A percentile compares a stretch with the other conserved stretches of the same genome.
Conservation (phyloP, 2,797 vertebrate genomes). For the Ataeniobius toweri region DNA sequence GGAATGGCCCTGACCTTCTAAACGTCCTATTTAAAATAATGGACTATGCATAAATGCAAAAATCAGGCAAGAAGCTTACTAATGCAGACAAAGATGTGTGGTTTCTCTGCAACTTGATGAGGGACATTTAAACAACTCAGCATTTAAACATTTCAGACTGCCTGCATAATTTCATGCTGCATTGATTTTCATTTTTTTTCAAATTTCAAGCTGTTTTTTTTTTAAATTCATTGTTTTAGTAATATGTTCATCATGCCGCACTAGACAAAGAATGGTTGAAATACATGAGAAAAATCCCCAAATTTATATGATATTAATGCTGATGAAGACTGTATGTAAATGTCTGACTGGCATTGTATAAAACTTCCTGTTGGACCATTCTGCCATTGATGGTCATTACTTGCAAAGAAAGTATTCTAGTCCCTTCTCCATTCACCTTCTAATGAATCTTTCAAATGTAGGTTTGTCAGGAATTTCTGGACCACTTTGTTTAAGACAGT, state of each 20-base stretch:
- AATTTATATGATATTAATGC: neutral
- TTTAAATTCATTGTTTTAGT: neutral
- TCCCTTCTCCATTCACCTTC: neutral
- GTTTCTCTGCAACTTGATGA: neutral
- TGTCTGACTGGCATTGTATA: neutral
- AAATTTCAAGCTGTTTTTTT: neutral
- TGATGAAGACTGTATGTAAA: neutral
- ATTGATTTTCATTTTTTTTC: neutral
- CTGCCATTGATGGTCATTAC: neutral
- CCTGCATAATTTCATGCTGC: neutral
- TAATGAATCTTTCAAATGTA: neutral
- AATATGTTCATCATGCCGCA: neutral
- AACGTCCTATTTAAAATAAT: neutral
- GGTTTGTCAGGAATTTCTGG: neutral
- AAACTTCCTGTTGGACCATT: neutral
- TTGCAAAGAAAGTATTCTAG: neutral
- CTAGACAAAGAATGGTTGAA: neutral
- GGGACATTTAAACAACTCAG: neutral
- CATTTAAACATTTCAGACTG: neutral
- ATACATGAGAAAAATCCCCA: neutral
- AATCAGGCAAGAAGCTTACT: neutral
- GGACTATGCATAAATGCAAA: neutral
- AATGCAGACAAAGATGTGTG: neutral
- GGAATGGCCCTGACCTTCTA: neutral
- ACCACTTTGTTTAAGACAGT: neutral